Evolutionary conservation across 2,797 vertebrate species (phyloP), one percentile per base, ranked within the genome.

Genomic region (Myoxocephalus aenaeus): DNA sequence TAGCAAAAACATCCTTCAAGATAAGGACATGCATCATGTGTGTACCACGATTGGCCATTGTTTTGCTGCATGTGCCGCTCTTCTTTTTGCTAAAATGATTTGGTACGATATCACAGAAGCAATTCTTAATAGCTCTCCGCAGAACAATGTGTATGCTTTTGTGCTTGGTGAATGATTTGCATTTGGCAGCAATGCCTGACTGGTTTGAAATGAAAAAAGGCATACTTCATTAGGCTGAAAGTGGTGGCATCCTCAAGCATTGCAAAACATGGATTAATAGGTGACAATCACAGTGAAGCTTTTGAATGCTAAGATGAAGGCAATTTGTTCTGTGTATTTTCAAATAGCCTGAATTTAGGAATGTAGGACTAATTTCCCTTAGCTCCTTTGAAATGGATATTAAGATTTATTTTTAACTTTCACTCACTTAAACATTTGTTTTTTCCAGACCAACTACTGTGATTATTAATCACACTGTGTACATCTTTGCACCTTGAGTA

Each of bases 241-340:
- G 84, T 77, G 65, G 79, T 67, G 80, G 68, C 79, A 82, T 90
- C 80, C 72, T 87, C 71, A 29, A 88, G 86, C 79, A 70, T 77
- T 29, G 69, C 80, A 86, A 79, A 86, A 89, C 75, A 84, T 32
- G 50, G 77, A 85, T 89, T 90, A 90, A 89, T 82, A 86, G 82
- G 78, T 72, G 80, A 85, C 80, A 81, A 85, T 86, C 84, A 76
- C 80, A 51, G 48, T 48, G 22, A 81, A 69, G 82, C 85, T 63
- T 80, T 74, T 70, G 83, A 92, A 90, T 89, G 75, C 77, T 73
- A 86, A 90, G 68, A 77, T 58, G 77, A 69, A 75, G 22, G 67
- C 25, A 1, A 77, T 73, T 75, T 82, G 5, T 63, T 63, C 62
- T 70, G 81, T 73, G 65, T 84, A 25, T 59, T 72, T 80, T 66